Percentiles rank a stretch among this genome's conserved stretches.
Evolutionary conservation across 2,888 invertebrate species (phyloP).

Genomic region (Antitype chi): DNA sequence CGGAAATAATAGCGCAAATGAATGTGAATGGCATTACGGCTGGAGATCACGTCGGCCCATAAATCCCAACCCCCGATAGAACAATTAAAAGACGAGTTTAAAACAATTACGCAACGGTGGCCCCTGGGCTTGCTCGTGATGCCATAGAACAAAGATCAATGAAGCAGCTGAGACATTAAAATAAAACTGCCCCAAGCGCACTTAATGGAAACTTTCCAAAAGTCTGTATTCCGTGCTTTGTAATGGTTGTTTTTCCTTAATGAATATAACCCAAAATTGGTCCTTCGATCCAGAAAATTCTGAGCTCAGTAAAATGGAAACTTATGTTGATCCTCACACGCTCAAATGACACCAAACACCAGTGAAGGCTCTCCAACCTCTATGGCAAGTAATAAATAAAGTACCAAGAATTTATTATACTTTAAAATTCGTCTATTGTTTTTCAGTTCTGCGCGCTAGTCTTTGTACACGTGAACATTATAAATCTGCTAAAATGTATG

Average conservation of each 20-base stretch:
- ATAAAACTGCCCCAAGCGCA: slow-evolving; percentile 5
- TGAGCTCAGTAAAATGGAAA: background rate
- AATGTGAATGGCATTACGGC: slow-evolving; percentile 85
- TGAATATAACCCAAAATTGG: background rate
- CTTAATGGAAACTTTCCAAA: slow-evolving; percentile 4
- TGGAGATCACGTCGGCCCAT: slow-evolving; percentile 88
- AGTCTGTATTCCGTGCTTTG: background rate
- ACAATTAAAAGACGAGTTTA: slow-evolving; percentile 90
- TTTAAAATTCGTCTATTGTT: slow-evolving; percentile 29
- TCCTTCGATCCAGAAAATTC: slow-evolving; percentile 8
- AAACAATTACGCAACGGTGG: slow-evolving; percentile 90
- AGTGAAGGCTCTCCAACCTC: slow-evolving; percentile 19
- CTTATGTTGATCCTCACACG: slow-evolving; percentile 25
- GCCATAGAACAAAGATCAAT: slow-evolving; percentile 73
- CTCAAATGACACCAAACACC: slow-evolving; percentile 29
- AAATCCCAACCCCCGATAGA: slow-evolving; percentile 89
- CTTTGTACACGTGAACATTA: slow-evolving; percentile 65
- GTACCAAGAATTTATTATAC: slow-evolving; percentile 30
- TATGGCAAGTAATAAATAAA: slow-evolving; percentile 28
- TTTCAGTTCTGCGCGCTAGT: slow-evolving; percentile 53
- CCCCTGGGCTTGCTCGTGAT: slow-evolving; percentile 86
- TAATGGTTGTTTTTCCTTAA: background rate
- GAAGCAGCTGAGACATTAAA: slow-evolving; percentile 34
- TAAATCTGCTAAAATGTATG: slow-evolving; percentile 65
- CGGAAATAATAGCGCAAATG: slow-evolving; percentile 89